Conservation (phyloP, 1,140 invertebrate genomes). For the Luehdorfia chinensis region DNA sequence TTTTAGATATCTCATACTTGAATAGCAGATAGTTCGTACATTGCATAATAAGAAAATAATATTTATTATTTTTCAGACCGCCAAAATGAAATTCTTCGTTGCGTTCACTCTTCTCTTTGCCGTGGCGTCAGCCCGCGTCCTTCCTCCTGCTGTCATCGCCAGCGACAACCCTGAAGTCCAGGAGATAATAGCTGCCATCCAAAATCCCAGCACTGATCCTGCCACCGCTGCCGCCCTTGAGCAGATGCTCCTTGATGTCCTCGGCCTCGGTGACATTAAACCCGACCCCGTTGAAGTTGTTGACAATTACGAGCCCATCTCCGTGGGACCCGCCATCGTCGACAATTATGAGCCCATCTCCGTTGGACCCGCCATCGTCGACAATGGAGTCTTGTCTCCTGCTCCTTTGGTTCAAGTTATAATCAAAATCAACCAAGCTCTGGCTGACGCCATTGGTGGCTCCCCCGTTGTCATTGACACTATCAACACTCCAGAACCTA, state of each 20-base stretch:
- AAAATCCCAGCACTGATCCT: conserved; percentile 54
- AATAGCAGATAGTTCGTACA: no score
- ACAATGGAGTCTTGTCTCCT: conserved; percentile 20
- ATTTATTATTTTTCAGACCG: conserved; percentile 4
- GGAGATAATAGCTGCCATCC: conserved; percentile 45
- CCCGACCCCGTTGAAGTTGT: conserved; percentile 22
- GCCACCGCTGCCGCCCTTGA: conserved; percentile 45
- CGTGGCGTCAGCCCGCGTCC: conserved; percentile 34
- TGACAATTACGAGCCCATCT: conserved; percentile 15
- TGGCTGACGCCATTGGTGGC: background rate
- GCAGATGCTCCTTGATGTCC: conserved; percentile 28
- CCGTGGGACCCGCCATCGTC: conserved; percentile 19
- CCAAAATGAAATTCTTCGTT: conserved; percentile 55
- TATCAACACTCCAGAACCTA: background rate
- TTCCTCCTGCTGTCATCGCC: conserved; percentile 19
- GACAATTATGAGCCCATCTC: background rate
- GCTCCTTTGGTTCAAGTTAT: conserved; percentile 1
- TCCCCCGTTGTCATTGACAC: no score
- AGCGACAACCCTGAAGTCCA: conserved; percentile 26
- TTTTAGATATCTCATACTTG: no score
- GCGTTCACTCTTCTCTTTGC: conserved; percentile 42
- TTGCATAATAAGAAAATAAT: no score
- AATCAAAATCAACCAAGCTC: background rate
- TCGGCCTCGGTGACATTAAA: conserved; percentile 20
- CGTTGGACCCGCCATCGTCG: conserved; percentile 27